Percentiles rank a stretch among this genome's conserved stretches.
phyloP scores from a whole-genome alignment of 1,140 invertebrate genomes.

The Apis florea region DNA sequence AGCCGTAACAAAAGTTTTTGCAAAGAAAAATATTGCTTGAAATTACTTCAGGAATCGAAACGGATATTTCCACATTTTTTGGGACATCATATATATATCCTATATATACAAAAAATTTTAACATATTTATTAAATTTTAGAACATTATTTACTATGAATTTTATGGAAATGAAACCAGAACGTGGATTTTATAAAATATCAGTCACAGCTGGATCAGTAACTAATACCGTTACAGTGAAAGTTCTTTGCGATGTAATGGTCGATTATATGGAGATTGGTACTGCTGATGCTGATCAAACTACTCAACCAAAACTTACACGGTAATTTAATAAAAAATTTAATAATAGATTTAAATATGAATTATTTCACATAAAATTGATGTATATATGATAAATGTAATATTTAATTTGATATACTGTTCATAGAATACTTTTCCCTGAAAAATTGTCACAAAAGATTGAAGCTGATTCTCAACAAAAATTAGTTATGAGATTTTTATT shows the following conservation, averaged over 20 bases:
- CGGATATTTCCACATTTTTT: too few relatives aligned
- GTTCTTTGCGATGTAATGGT: constrained; percentile 88
- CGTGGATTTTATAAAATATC: constrained; percentile 92
- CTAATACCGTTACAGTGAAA: constrained; percentile 87
- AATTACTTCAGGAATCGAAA: too few relatives aligned
- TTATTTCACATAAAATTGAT: not conserved
- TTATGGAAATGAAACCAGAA: constrained; percentile 89
- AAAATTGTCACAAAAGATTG: constrained; percentile 85
- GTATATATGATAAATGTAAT: too few relatives aligned
- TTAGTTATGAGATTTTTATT: constrained; percentile 91
- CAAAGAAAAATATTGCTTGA: too few relatives aligned
- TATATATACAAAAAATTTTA: not conserved
- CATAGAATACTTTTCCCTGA: constrained; percentile 86
- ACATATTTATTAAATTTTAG: constrained; percentile 56
- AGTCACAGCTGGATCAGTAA: constrained; percentile 84
- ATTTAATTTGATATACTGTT: constrained; percentile 30
- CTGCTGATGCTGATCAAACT: constrained; percentile 93
- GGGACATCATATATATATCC: too few relatives aligned
- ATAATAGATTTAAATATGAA: not conserved
- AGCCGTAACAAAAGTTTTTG: too few relatives aligned
- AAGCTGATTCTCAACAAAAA: constrained; percentile 95
- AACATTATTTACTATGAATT: constrained; percentile 89
- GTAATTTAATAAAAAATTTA: constrained; percentile 24
- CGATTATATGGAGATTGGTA: constrained; percentile 91
- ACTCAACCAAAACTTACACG: constrained; percentile 86